Evolutionary conservation across 2,888 invertebrate genomes (phyloP), one percentile per base, ranked within the genome.

Genomic region (Gortyna flavago): DNA sequence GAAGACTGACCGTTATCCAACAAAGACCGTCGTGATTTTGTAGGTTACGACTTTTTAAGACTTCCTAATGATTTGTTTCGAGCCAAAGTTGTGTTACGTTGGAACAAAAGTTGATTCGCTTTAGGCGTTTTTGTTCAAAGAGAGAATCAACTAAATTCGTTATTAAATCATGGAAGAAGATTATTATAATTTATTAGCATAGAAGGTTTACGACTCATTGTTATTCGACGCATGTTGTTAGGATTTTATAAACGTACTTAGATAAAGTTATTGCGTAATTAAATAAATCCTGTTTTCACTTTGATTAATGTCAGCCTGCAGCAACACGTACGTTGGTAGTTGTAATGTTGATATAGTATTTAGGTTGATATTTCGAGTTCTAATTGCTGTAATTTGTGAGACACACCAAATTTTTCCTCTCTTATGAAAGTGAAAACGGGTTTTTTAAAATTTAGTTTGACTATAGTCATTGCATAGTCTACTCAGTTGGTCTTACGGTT

Each of bases 401-500:
- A 65, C 25, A 57, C 48, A 51, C 48, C 41, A 7, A 29, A 21
- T 16, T n/a, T 69, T 57, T 64, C 16, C 44, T 54, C 25, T n/a
- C n/a, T 44, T 68, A 71, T 62, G 69, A 69, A 82, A 82, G 54
- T 71, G 57, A 76, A 76, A 75, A 61, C n/a, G 7, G 35, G 16
- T 4, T 69, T 70, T 41, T 29, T 16, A 3, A 25, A 32, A 38
- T 59, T 38, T 32, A 67, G 11, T 67, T n/a, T 29, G 66, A 72
- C 61, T 65, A 51, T 65, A 51, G 38, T 79, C 64, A 68, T 65
- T 72, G 51, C 61, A 84, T 88, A 88, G 88, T 88, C 82, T 75
- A 84, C 76, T 89, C 85, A 83, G 88, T 88, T 88, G 88, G 89
- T 86, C 88, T 89, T 88, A 89, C 87, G 88, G 81, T 65, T 85